phyloP scores from a whole-genome alignment of 2,888 invertebrate species.

The Branchipolynoe longqiensis region DNA sequence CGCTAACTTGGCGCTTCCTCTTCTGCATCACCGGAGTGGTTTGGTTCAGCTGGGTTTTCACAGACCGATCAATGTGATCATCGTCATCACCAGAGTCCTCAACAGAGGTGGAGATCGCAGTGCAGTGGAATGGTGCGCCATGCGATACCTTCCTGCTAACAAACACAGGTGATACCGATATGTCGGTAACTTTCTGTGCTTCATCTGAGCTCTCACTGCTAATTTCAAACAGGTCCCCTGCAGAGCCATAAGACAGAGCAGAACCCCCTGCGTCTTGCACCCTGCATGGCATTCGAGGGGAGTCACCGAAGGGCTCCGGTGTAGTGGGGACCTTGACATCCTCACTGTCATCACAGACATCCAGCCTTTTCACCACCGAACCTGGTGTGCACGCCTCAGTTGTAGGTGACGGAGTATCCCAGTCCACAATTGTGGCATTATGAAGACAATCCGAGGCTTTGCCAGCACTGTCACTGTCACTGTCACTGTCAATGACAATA shows the following conservation, averaged over 20 bases:
- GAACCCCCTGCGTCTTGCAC: neutral
- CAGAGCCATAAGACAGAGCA: neutral
- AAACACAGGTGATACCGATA: slow-evolving; percentile 1
- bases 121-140: too few species aligned
- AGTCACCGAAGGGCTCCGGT: neutral
- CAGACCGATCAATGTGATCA: neutral
- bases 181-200: neutral
- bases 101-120: too few species aligned
- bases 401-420: too few species aligned
- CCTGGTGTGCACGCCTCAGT: too few species aligned
- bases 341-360: too few species aligned
- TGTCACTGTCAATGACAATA: neutral
- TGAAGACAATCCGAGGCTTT: too few species aligned
- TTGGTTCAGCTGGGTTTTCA: neutral
- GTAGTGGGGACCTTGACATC: too few species aligned
- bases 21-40: neutral
- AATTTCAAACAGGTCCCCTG: slow-evolving; percentile 4
- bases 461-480: neutral
- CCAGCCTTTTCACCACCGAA: too few species aligned
- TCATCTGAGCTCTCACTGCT: neutral
- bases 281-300: neutral
- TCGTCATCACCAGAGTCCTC: too few species aligned
- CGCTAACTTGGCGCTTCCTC: neutral
- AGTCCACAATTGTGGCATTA: too few species aligned
- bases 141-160: neutral